phyloP scores from a whole-genome alignment of 2,113 vertebrate species.

The Notiomystis cincta region DNA sequence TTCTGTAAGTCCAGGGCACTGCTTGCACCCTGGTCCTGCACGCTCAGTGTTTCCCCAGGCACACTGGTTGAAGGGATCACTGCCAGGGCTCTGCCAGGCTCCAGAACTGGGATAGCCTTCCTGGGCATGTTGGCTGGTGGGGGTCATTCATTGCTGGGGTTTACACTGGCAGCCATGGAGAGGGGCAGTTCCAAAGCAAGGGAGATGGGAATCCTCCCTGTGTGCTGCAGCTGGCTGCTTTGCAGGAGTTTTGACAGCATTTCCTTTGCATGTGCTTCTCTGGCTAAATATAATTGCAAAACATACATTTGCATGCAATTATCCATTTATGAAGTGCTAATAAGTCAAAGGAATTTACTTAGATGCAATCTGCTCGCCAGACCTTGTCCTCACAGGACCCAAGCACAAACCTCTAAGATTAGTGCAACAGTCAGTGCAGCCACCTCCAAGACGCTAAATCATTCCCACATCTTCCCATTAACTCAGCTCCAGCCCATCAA shows the following conservation, averaged over 20 bases:
- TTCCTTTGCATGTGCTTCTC: background rate
- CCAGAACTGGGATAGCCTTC: background rate
- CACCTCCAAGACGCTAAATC: background rate
- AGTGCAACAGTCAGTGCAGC: background rate
- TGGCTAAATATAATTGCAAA: background rate
- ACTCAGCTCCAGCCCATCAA: constrained; percentile 1
- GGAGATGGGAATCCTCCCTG: rapidly evolving
- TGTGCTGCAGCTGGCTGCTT: background rate
- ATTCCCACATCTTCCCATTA: background rate
- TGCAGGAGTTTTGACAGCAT: background rate
- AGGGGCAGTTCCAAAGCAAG: background rate
- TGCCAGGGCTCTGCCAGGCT: background rate
- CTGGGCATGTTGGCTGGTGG: background rate
- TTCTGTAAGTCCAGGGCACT: rapidly evolving
- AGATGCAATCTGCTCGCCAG: background rate
- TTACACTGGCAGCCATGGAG: background rate
- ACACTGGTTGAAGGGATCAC: background rate
- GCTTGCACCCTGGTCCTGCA: background rate
- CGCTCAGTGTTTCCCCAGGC: rapidly evolving
- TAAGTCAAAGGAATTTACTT: background rate
- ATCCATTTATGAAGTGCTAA: background rate
- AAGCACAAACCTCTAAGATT: background rate
- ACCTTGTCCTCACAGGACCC: constrained; percentile 16
- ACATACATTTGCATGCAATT: background rate
- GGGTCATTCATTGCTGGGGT: background rate